phyloP scores from a whole-genome alignment of 2,888 invertebrate genomes.

The Timema cristinae region DNA sequence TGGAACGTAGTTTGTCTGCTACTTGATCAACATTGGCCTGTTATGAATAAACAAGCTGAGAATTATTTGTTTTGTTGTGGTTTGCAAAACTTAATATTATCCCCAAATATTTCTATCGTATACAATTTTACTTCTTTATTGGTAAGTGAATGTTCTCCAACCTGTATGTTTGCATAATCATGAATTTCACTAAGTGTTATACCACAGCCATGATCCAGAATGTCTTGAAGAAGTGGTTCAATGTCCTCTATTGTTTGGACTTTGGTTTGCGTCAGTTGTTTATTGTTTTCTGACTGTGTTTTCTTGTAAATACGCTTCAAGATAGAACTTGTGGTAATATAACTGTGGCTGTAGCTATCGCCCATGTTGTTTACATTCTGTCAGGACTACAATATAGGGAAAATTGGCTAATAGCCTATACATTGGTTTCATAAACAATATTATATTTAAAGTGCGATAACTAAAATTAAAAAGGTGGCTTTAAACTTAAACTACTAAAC shows the following conservation, averaged over 20 bases:
- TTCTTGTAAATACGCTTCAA: neutral
- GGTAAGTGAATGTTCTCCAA: neutral
- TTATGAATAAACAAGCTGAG: neutral
- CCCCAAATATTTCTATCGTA: neutral
- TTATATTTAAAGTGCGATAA: no score
- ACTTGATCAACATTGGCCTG: neutral
- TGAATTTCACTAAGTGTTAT: neutral
- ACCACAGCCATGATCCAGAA: neutral
- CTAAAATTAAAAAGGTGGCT: no score
- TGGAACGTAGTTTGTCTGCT: neutral
- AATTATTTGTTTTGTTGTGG: neutral
- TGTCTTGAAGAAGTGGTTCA: neutral
- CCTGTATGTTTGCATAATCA: neutral
- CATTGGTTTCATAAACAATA: no score
- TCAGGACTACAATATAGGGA: no score
- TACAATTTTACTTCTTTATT: neutral
- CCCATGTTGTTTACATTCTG: no score
- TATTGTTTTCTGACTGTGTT: neutral
- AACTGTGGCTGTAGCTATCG: no score
- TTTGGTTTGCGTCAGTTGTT: neutral
- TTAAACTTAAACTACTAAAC: no score
- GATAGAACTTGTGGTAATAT: neutral
- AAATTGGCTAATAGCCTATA: no score
- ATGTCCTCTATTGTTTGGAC: neutral
- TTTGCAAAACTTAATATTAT: neutral